phyloP scores from a whole-genome alignment of 2,888 invertebrate genomes.

The Spisula solida region DNA sequence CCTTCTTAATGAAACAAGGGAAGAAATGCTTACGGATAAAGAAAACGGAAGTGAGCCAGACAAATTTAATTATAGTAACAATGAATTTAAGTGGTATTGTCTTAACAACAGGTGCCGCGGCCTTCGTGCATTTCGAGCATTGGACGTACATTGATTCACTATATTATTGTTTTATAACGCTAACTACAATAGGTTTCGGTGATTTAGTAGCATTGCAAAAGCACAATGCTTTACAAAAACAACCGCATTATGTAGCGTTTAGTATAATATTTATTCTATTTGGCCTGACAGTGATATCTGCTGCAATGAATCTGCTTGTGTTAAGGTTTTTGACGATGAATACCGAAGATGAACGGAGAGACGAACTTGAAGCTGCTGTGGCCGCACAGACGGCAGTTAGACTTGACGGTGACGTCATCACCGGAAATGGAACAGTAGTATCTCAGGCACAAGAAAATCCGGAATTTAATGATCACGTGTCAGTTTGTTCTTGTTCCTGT shows the following conservation, averaged over 20 bases:
- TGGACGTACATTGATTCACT: constrained; percentile 97
- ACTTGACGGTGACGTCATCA: constrained; percentile 98
- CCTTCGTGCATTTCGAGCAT: constrained; percentile 97
- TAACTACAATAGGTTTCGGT: constrained; percentile 99
- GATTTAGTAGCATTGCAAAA: constrained; percentile 99
- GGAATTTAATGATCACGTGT: constrained; percentile 91
- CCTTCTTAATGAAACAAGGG: constrained; percentile 95
- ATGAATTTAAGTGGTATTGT: constrained; percentile 95
- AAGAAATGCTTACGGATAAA: constrained; percentile 95
- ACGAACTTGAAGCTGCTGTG: constrained; percentile 97
- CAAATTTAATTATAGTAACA: constrained; percentile 95
- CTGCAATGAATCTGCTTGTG: constrained; percentile 98
- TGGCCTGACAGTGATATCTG: constrained; percentile 99
- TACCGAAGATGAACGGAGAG: constrained; percentile 98
- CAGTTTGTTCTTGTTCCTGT: constrained; percentile 95
- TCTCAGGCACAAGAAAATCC: constrained; percentile 86
- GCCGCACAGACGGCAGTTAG: constrained; percentile 98
- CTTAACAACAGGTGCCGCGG: constrained; percentile 97
- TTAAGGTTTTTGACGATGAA: constrained; percentile 99
- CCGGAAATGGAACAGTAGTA: constrained; percentile 88
- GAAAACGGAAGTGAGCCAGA: constrained; percentile 92
- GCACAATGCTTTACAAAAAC: constrained; percentile 96
- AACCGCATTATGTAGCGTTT: constrained; percentile 98
- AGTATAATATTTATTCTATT: constrained; percentile 99
- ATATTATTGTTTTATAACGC: constrained; percentile 99